Evolutionary conservation across 53 echinoderm and acorn worm genomes (phyloP), one percentile per base, ranked within the genome.

Genomic region (Temnopleurus reevesii): DNA sequence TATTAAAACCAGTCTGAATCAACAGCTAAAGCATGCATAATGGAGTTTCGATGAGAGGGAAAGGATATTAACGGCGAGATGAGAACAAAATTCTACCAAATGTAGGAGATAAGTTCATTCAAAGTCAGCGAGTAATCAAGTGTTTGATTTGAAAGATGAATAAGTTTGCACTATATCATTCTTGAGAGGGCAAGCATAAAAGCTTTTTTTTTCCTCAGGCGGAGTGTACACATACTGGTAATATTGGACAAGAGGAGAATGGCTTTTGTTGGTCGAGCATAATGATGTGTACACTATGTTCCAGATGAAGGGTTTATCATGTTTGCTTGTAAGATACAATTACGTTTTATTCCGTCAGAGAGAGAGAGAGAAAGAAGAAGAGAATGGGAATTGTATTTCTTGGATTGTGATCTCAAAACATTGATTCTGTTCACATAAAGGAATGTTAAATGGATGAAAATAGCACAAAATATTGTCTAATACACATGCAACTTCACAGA

Each of bases 281-380:
- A 71, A 71, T 71, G 71, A 71, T 71, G 71, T 71, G 41, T 43
- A n/a, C 71, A 38, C 23, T n/a, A 71, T 71, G 71, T 71, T 71
- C 71, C 71, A 71, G 71, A 38, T 6, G 71, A 71, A 71, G 21
- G 71, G 41, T 71, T 64, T 41, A 71, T 71, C 71, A 21, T 71
- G 71, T 71, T 71, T 71, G 41, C 41, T 71, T 21, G 41, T 12
- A 71, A 38, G 71, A 41, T 66, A 66, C 66, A 66, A 41, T 71
- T 41, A 41, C 41, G 2, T 71, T 71, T 41, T 36, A 41, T 71
- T 71, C 21, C 23, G 41, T 41, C 71, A 38, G 71, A 28, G 71
- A 71, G 71, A 41, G 12, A 71, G 41, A 41, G n/a, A 71, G 41
- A 71, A 55, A 71, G 21, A n/a, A n/a, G n/a, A n/a, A n/a, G n/a